Evolutionary conservation across 2,113 vertebrate genomes (phyloP), one percentile per base, ranked within the genome.

Genomic region (Elaphurus davidianus): DNA sequence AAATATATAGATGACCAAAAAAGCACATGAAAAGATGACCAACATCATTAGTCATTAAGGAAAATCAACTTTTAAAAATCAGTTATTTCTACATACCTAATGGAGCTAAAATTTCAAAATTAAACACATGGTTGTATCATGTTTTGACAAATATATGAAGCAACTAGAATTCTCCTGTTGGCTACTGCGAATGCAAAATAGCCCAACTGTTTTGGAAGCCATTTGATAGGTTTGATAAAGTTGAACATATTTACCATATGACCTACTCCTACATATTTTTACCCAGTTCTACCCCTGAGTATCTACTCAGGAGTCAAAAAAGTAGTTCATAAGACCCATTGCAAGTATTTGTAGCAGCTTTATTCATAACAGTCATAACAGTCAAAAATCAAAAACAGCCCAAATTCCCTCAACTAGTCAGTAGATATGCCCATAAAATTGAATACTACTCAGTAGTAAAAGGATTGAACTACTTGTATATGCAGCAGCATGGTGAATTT

Each of bases 291-390:
- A 47, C 50, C 91, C 59, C 55, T 90, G 47, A 8, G 21, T 40
- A 36, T 74, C 92, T 87, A 92, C 19, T 15, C 3, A 97, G 67
- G 83, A 92, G 62, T 52, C 89, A 79, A 95, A 97, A 95, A 89
- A 71, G 23, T 36, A 60, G 47, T 55, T n/a, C 19, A 40, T 40
- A 90, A 84, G 57, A 81, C 57, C 27, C 87, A 25, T 55, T 71
- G 60, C 50, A 95, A 33, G 81, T 90, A 86, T 93, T 97, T 91
- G 85, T 82, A 86, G 47, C 54, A 60, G 23, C 55, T 89, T 96
- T 93, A 33, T 78, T 95, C 47, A 71, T 67, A 90, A 84, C 28
- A 95, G 76, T 30, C 43, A 30, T 67, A 90, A 84, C 28, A 95
- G 76, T 30, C 43, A 30, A 33, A 78, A 91, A 25, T 36, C 91